A percentile compares a stretch with the other conserved stretches of the same genome.
Conservation (phyloP, 2,113 vertebrate species). For the Sorex araneus region DNA sequence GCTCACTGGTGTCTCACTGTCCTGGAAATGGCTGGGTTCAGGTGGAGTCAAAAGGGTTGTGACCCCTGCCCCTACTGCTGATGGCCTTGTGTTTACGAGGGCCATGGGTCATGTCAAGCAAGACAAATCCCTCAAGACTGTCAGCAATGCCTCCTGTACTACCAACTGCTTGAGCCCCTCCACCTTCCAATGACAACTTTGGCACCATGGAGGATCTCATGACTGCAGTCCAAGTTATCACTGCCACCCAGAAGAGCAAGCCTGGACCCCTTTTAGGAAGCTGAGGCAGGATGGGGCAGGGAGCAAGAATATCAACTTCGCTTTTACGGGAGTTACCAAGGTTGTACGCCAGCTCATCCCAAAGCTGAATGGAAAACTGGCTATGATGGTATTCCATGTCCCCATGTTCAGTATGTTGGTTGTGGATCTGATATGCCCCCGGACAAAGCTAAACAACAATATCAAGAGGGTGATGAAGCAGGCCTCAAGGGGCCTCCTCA, state of each 20-base stretch:
- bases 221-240: background rate
- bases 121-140: background rate
- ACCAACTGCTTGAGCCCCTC: background rate
- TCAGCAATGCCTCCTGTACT: background rate
- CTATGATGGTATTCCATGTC: background rate
- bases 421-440: background rate
- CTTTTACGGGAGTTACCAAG: background rate
- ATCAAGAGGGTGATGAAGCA: background rate
- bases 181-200: background rate
- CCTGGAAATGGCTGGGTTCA: background rate
- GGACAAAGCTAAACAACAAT: background rate
- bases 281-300: background rate
- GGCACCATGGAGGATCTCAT: background rate
- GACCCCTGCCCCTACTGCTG: background rate
- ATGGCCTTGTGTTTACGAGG: background rate
- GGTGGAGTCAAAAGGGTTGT: background rate
- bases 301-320: background rate
- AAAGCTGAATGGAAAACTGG: background rate
- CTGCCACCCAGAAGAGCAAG: background rate
- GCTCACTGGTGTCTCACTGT: background rate
- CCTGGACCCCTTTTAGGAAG: no score
- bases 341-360: background rate
- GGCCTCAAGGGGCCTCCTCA: background rate
- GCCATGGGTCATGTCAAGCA: background rate
- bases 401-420: background rate